Percentiles rank a stretch among this genome's conserved stretches.
Conservation (phyloP, 30 jellyfish, hydroid and myxozoan species). For the Mastigias papua region DNA sequence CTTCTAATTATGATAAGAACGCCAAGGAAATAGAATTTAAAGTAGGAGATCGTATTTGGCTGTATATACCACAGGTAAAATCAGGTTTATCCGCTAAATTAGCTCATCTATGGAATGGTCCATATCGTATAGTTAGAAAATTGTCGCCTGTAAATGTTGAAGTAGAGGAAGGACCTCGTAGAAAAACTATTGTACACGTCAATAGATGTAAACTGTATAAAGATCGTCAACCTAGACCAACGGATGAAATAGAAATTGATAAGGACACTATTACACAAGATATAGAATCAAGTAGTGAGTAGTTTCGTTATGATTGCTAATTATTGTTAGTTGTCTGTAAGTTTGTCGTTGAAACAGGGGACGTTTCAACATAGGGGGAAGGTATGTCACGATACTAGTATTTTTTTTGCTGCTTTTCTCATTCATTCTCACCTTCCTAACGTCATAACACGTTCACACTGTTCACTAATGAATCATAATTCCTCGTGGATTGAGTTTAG, state of each 20-base stretch:
- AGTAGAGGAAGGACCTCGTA: conserved; percentile 52
- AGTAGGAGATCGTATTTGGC: conserved; percentile 76
- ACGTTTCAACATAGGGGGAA: conserved; percentile 44
- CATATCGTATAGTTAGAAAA: conserved; percentile 61
- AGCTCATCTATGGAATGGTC: conserved; percentile 66
- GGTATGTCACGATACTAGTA: conserved; percentile 27
- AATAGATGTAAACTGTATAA: conserved; percentile 43
- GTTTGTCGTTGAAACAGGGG: conserved; percentile 50
- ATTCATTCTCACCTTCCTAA: background rate
- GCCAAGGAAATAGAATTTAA: conserved; percentile 44
- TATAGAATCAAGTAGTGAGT: background rate
- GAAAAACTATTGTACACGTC: conserved; percentile 55
- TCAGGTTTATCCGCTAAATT: conserved; percentile 60
- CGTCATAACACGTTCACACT: background rate
- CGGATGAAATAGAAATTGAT: conserved; percentile 52
- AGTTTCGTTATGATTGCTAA: background rate
- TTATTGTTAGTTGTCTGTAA: background rate
- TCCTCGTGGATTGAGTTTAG: too few relatives aligned
- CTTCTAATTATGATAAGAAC: conserved; percentile 46
- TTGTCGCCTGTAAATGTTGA: conserved; percentile 58
- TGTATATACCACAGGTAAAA: conserved; percentile 55
- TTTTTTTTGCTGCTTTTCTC: background rate
- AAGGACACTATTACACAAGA: conserved; percentile 23
- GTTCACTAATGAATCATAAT: too few relatives aligned
- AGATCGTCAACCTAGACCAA: conserved; percentile 70